Conservation (phyloP, 2,797 vertebrate species). For the Myoxocephalus aenaeus region DNA sequence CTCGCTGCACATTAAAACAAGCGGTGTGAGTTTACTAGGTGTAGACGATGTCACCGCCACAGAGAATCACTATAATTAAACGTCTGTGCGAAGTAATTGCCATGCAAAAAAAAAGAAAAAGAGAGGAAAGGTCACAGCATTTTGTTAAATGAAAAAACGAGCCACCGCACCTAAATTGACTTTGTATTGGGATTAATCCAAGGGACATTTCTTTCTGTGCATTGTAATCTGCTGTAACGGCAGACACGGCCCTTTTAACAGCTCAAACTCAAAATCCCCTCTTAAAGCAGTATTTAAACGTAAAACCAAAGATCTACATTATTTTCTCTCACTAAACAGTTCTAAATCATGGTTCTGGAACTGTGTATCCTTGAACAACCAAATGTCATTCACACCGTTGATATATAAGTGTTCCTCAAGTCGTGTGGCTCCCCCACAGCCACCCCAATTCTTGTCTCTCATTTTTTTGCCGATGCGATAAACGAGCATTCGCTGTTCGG, state of each 20-base stretch:
- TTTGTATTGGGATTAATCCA: conserved; percentile 49
- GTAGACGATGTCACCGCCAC: conserved; percentile 25
- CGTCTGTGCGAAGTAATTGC: conserved; percentile 49
- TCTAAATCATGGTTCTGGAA: background rate
- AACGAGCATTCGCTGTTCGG: background rate
- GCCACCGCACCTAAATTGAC: conserved; percentile 42
- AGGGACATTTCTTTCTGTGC: conserved; percentile 54
- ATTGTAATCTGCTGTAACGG: conserved; percentile 57
- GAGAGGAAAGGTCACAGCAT: conserved; percentile 49
- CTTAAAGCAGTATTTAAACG: conserved; percentile 36
- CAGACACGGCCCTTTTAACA: conserved; percentile 15
- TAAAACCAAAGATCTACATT: background rate
- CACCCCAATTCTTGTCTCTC: too few relatives aligned
- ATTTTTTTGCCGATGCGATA: background rate
- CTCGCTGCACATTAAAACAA: conserved; percentile 22
- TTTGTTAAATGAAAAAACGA: conserved; percentile 58
- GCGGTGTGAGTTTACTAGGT: conserved; percentile 18
- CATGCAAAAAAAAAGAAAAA: conserved; percentile 6
- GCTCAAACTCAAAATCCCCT: conserved; percentile 12
- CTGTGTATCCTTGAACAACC: background rate
- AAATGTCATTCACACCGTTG: background rate
- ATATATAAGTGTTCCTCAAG: background rate
- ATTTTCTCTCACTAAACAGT: background rate
- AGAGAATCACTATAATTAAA: conserved; percentile 63
- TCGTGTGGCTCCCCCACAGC: background rate